phyloP scores from a whole-genome alignment of 2,797 vertebrate genomes.

The Malurus splendens region DNA sequence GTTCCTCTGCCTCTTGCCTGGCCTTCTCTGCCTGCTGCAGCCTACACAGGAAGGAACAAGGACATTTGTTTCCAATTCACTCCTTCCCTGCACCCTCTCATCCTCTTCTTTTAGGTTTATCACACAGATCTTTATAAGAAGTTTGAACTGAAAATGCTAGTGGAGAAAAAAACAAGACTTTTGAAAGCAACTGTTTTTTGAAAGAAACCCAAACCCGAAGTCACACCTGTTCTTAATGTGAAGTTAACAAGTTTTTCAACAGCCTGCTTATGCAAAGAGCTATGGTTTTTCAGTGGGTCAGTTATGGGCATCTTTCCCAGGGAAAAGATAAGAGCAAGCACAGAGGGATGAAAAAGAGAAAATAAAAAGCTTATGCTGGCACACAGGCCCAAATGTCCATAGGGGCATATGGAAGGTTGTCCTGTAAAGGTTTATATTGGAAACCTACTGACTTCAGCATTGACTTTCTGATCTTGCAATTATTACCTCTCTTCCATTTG shows the following conservation, averaged over 20 bases:
- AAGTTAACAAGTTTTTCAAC: neutral
- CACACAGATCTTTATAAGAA: neutral
- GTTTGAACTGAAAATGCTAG: neutral
- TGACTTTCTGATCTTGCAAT: neutral
- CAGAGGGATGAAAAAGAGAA: neutral
- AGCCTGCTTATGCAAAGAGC: neutral
- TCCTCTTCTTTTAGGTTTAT: neutral
- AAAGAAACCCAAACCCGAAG: neutral
- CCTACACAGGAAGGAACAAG: slow-evolving; percentile 45
- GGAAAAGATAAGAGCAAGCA: neutral
- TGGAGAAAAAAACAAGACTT: neutral
- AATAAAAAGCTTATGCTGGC: neutral
- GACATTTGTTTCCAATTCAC: neutral
- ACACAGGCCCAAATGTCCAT: accelerated
- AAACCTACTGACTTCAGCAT: neutral
- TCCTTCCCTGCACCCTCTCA: neutral
- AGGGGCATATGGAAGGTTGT: neutral
- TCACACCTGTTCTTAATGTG: neutral
- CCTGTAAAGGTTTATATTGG: neutral
- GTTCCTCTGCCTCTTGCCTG: slow-evolving; percentile 75
- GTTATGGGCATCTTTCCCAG: neutral
- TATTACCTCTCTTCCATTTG: slow-evolving; percentile 83
- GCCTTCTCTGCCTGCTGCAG: slow-evolving; percentile 80
- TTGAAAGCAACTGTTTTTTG: neutral
- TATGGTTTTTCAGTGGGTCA: neutral